phyloP scores from a whole-genome alignment of 35 echinoderm and acorn worm genomes.

The Apostichopus parvimensis region DNA sequence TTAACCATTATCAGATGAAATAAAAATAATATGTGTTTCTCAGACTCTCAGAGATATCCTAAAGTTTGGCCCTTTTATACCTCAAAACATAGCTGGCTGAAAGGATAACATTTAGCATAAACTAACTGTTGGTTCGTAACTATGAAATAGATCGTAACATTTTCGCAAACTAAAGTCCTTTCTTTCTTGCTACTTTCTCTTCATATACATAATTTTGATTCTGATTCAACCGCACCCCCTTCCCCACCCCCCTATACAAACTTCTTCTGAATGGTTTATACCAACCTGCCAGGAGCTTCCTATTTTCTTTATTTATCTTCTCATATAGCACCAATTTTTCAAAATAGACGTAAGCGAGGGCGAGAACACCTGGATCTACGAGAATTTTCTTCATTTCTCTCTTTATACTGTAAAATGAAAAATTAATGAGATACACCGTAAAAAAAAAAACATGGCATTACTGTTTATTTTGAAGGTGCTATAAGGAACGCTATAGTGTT shows the following conservation, averaged over 20 bases:
- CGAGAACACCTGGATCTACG: slow-evolving; percentile 73
- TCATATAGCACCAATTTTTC: slow-evolving; percentile 91
- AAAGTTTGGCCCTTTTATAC: no score
- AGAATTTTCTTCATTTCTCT: slow-evolving; percentile 90
- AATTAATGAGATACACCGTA: neutral
- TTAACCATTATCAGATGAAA: no score
- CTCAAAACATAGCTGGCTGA: no score
- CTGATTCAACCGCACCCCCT: neutral
- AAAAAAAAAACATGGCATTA: neutral
- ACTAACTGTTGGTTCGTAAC: neutral
- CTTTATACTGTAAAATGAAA: slow-evolving; percentile 81
- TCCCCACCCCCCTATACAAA: no score
- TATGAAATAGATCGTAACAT: no score
- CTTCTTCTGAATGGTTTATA: neutral
- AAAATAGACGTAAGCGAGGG: slow-evolving; percentile 79
- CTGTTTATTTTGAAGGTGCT: no score
- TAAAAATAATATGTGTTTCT: neutral
- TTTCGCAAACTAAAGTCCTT: neutral
- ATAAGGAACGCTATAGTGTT: no score
- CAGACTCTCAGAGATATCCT: neutral
- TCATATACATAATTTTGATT: neutral
- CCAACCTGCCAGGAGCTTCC: slow-evolving; percentile 88
- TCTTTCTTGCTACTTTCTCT: neutral
- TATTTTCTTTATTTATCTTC: slow-evolving; percentile 96
- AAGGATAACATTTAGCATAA: neutral